Evolutionary conservation across 2,797 vertebrate genomes (phyloP), one percentile per base, ranked within the genome.

Genomic region (Setipinna tenuifilis): DNA sequence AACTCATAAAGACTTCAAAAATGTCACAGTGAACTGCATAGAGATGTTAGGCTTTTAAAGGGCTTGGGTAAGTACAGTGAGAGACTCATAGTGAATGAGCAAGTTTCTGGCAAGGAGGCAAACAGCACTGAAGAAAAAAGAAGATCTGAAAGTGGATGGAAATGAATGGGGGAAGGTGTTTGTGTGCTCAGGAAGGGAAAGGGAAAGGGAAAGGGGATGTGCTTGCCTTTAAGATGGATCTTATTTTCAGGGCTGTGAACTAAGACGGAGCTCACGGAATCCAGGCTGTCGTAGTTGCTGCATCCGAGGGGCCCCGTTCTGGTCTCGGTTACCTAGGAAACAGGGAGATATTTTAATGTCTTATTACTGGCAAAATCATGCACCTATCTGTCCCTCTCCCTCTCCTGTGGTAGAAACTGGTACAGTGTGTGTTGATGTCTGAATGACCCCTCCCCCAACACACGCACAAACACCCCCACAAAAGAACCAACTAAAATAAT

Each of bases 231-330:
- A 84, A 99, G 95, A 92, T 99, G 97, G 89, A 99, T 98, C 94
- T 98, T 98, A 95, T 99, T 99, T 94, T 99, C 98, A 0, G 98
- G 98, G 92, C 98, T 99, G 95, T 99, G 98, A 88, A 99, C 98
- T 94, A 99, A 94, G 87, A 99, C 98, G 0, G 98, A 99, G 92
- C 98, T 99, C 92, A 99, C 98, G 0, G 98, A 99, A 92, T 99
- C 98, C 95, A 99, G 95, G 91, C 99, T 99, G 95, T 99, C 98
- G 16, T 99, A 99, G 95, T 99, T 99, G 93, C 98, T 99, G 96
- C 98, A 99, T 91, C 98, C 98, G n/a, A 99, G 96, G 0, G 98
- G 98, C 46, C 98, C 98, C 0, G 98, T 99, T 94, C 98, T 97
- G 57, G 98, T 99, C 93, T 99, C 98, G 0, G 98, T 99, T 94